A percentile compares a stretch with the other conserved stretches of the same genome.
These are phyloP conservation scores for Bathynomus jamesi DNA, from an alignment of 1,140 invertebrate genomes.

Conservation along the genomic window DNA sequence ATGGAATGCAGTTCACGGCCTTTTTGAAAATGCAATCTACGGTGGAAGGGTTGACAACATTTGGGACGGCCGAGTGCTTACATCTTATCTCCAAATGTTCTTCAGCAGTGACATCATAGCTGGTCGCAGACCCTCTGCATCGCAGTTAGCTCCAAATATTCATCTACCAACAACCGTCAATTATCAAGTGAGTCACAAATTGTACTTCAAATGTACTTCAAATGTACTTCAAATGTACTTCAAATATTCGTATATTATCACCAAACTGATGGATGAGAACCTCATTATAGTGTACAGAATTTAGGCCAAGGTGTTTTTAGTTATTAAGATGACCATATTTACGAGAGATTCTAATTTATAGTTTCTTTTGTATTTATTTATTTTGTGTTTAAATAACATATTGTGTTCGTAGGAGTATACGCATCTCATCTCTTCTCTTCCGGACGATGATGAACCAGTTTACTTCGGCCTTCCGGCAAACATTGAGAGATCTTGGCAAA, in stretches of 20 bases:
- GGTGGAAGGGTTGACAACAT: constrained; percentile 77
- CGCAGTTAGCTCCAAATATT: constrained; percentile 48
- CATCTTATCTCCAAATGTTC: constrained; percentile 63
- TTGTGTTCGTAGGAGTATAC: constrained; percentile 53
- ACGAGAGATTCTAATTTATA: too few species aligned
- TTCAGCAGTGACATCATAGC: constrained; percentile 53
- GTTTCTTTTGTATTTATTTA: too few species aligned
- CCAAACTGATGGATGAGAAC: too few species aligned
- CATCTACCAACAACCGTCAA: constrained; percentile 48
- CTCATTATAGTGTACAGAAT: too few species aligned
- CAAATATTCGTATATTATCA: too few species aligned
- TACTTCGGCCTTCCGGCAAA: constrained; percentile 74
- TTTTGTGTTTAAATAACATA: too few species aligned
- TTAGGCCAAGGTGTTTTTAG: too few species aligned
- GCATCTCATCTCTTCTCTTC: constrained; percentile 53
- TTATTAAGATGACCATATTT: too few species aligned
- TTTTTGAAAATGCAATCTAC: constrained; percentile 75
- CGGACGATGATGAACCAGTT: constrained; percentile 58
- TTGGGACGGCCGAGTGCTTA: constrained; percentile 65
- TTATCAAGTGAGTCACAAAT: constrained; percentile 34
- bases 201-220: too few species aligned
- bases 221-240: too few species aligned
- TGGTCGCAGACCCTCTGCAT: constrained; percentile 48
- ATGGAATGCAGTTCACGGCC: constrained; percentile 71
- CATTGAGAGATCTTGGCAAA: constrained; percentile 68